Conservation (phyloP, 2,113 vertebrate species). For the Corythornis madagascariensis region DNA sequence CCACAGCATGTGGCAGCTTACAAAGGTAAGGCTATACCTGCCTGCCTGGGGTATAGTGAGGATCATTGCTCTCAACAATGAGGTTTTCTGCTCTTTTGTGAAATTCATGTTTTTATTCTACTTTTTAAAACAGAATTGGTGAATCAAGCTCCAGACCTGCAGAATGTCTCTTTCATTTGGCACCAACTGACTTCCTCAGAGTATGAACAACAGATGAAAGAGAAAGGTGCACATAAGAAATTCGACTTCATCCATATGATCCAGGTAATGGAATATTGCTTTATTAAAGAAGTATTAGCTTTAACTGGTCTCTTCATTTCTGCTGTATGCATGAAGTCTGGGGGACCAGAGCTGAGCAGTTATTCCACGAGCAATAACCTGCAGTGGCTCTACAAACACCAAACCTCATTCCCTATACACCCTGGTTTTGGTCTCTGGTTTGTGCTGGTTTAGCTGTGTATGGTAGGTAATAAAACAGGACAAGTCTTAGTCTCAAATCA, state of each 20-base stretch:
- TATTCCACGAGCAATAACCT: background rate
- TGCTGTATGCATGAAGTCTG: background rate
- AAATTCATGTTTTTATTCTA: background rate
- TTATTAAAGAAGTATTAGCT: background rate
- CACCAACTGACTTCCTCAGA: conserved; percentile 62
- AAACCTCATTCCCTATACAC: background rate
- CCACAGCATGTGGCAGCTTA: conserved; percentile 79
- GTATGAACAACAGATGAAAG: conserved; percentile 51
- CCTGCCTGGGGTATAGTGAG: background rate
- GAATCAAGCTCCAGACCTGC: conserved; percentile 44
- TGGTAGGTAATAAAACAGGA: background rate
- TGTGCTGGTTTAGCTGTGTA: background rate
- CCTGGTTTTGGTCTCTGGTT: background rate
- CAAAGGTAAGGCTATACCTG: conserved; percentile 67
- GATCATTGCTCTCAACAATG: rapidly evolving
- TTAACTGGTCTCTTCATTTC: background rate
- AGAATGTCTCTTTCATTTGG: conserved; percentile 65
- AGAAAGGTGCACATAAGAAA: conserved; percentile 44
- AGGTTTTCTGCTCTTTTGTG: background rate
- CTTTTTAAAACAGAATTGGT: conserved; percentile 51
- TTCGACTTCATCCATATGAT: conserved; percentile 73
- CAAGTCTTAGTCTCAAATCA: background rate
- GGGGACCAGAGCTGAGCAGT: background rate
- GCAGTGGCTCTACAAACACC: background rate
- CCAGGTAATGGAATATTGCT: conserved; percentile 45